Base-by-base conservation (phyloP, 2,888 invertebrate species). In the Ariolimax columbianus region DNA sequence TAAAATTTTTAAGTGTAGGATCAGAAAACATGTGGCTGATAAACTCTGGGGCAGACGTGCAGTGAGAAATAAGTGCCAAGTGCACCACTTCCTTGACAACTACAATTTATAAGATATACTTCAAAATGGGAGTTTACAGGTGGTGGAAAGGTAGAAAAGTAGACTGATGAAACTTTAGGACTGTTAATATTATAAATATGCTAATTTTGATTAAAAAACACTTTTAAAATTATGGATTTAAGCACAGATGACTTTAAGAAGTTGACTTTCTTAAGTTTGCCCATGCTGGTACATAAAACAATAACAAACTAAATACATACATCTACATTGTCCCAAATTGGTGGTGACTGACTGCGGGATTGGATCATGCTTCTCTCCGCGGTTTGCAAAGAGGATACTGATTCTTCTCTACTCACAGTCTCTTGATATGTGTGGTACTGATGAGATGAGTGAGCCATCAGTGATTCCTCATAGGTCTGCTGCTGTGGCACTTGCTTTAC, bases 391-490 rank as follows among this genome's bases (percentile, higher is more conserved):
- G 73, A 75, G 43, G 72, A 73, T 47, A 75, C 9, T 19, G 47
- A 75, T 17, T 38, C 63, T 55, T 38, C 63, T 77, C n/a, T 70
- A 86, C 86, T 86, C 82, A 86, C 86, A 51, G 78, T 75, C 70
- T 87, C 82, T 38, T 82, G 73, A 77, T 90, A 90, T 63, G 87
- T 84, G 86, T 90, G 87, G 78, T 88, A 87, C 26, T 89, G 87
- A 30, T 88, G 87, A 17, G 84, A 78, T 59, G 89, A 87, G 43
- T 87, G 87, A 14, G 55, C 55, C 55, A 17, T 55, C 55, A 55
- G 55, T 11, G 55, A 55, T 38, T 88, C 88, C 66, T 90, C 89
- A 17, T 84, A 82, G 36, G 87, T 83, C 23, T 89, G 89, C 84
- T 89, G 89, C 72, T 83, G 82, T 51, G 84, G 77, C 17, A 63